Evolutionary conservation across 2,113 vertebrate species (phyloP).

Genomic region (Tetrax tetrax): DNA sequence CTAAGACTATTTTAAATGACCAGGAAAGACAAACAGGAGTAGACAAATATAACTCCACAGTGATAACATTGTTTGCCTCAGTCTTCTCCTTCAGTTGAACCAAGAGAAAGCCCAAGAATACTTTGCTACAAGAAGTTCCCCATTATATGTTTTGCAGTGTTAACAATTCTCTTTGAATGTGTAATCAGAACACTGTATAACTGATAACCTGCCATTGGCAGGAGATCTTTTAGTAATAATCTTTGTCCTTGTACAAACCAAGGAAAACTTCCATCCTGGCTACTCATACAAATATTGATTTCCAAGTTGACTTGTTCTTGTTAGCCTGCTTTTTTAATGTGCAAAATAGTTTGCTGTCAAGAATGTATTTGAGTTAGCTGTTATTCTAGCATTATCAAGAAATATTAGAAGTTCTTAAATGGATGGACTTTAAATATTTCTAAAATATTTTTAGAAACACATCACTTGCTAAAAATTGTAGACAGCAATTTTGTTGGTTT

Average conservation of each 20-base stretch:
- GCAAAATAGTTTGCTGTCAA: not conserved
- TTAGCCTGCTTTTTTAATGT: not conserved
- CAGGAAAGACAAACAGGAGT: not conserved
- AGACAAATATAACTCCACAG: not conserved
- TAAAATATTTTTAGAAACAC: not conserved
- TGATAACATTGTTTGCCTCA: not conserved
- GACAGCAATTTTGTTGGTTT: not conserved
- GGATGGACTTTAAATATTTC: not conserved
- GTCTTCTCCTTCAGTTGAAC: not conserved
- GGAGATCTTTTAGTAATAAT: not conserved
- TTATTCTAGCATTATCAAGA: not conserved
- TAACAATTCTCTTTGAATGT: not conserved
- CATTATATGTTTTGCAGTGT: not conserved
- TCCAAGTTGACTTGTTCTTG: not conserved
- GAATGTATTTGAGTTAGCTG: not conserved
- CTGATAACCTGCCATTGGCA: not conserved
- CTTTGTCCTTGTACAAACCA: not conserved
- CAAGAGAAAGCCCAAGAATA: not conserved
- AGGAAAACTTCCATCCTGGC: not conserved
- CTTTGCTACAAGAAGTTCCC: not conserved
- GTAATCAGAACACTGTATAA: not conserved
- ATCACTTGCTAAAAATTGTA: not conserved
- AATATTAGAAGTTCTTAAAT: not conserved
- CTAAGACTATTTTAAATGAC: not conserved
- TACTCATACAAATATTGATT: not conserved